Evolutionary conservation across 2,113 vertebrate species (phyloP).

Genomic region (Esox niger): DNA sequence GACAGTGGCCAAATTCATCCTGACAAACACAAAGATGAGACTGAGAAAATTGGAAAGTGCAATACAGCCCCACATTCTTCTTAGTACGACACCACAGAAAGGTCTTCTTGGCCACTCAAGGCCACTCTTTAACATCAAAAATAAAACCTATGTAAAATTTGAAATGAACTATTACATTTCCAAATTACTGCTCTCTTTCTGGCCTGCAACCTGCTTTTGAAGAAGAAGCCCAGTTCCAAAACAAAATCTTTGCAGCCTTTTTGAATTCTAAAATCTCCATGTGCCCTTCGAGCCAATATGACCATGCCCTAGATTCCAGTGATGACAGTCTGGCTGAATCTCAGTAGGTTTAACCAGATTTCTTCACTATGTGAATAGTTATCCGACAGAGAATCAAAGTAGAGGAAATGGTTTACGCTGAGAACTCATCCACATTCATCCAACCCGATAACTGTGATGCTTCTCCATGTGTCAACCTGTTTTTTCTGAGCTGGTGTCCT

Average conservation of each 20-base stretch:
- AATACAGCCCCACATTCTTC: conserved; percentile 38
- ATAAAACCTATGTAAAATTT: too few species aligned
- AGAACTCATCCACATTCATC: neutral
- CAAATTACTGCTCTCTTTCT: too few species aligned
- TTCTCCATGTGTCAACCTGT: neutral
- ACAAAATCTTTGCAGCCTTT: too few species aligned
- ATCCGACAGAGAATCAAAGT: neutral
- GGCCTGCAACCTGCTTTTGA: too few species aligned
- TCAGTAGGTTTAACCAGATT: neutral
- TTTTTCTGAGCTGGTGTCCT: too few species aligned
- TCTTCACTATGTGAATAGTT: neutral
- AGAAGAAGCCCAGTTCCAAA: too few species aligned
- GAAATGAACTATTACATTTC: too few species aligned
- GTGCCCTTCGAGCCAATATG: too few species aligned
- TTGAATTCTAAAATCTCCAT: too few species aligned
- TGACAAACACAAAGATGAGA: conserved; percentile 8
- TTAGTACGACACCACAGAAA: conserved; percentile 32
- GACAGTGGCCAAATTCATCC: conserved; percentile 49
- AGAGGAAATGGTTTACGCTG: neutral
- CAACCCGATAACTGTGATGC: neutral
- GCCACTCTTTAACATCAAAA: too few species aligned
- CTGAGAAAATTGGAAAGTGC: conserved; percentile 38
- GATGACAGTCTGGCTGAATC: neutral
- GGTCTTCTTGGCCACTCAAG: conserved; percentile 23
- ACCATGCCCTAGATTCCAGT: neutral